Base-by-base conservation (phyloP, 1,140 invertebrate genomes). In the Bursaphelenchus mucronatus region DNA sequence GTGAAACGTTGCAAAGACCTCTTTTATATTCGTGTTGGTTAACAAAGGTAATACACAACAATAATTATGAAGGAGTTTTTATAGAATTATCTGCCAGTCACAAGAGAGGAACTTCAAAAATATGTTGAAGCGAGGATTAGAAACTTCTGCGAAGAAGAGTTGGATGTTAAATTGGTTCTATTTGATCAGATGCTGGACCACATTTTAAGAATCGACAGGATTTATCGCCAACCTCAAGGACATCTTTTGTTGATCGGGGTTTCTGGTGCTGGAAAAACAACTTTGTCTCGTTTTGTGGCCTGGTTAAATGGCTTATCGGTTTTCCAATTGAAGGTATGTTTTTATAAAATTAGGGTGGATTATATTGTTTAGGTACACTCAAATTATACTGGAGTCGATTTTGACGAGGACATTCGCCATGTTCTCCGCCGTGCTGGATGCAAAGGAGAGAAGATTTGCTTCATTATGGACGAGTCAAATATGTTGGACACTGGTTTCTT, bases 271-370 rank as follows among this genome's bases (percentile, higher is more conserved):
- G 96, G 95, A 61, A 99, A 99, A 85, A 99, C 96, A 0, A 99
- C 95, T 11, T 86, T 98, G 56, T 97, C 94, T 8, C 86, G 95
- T 68, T 99, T 99, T 83, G 96, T 99, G 39, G 95, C 96, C 53
- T 99, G 96, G 94, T 96, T 99, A 89, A 99, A 99, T 84, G 96
- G 95, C 39, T 85, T 98, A 3, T 92, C 90, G 65, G 94, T 98
- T 13, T 97, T 97, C 86, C 95, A 96, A 85, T 63, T 92, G 92
- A 84, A 88, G 87, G 80, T 57, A 19, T 55, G 62, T 61, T 64
- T 45, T 7, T 62, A 52, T 46, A n/a, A 62, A 54, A 17, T 52
- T 9, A 5, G 1, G 17, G n/a, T 49, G n/a, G 30, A 52, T 64
- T 43, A 41, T 68, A 47, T 81, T 64, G 57, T 81, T 19, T 81